Conservation (phyloP, 2,113 vertebrate genomes). For the Tetraodon nigroviridis region DNA sequence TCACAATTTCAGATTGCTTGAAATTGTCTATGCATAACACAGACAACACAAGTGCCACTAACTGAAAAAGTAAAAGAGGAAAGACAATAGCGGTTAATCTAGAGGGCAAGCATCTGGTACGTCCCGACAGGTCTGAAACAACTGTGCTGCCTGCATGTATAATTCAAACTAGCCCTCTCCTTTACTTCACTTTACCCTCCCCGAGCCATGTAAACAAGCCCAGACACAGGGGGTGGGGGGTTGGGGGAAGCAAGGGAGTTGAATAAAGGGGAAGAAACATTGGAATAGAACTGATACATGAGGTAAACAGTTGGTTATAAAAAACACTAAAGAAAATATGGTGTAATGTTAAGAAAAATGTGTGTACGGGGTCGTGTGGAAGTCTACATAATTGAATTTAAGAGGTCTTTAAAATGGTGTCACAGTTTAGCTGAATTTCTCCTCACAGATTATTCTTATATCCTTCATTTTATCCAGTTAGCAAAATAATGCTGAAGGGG, state of each 20-base stretch:
- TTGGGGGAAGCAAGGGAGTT: slow-evolving; percentile 17
- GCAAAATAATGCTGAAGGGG: slow-evolving; percentile 24
- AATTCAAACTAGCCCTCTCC: slow-evolving; percentile 58
- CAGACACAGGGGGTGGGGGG: slow-evolving; percentile 44
- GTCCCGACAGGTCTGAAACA: slow-evolving; percentile 48
- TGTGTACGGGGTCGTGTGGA: slow-evolving; percentile 1
- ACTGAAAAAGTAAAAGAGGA: slow-evolving; percentile 31
- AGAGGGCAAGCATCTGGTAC: slow-evolving; percentile 66
- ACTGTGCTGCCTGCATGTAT: slow-evolving; percentile 61
- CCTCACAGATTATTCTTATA: slow-evolving; percentile 6
- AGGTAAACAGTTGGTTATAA: slow-evolving; percentile 14
- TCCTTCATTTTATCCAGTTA: slow-evolving; percentile 32
- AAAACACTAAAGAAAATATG: slow-evolving; percentile 3
- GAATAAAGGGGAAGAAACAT: slow-evolving; percentile 17
- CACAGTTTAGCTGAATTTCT: slow-evolving; percentile 46
- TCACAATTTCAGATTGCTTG: no score
- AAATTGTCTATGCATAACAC: slow-evolving; percentile 16
- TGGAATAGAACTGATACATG: slow-evolving; percentile 24
- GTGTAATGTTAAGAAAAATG: slow-evolving; percentile 22
- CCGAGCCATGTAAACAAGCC: slow-evolving; percentile 67
- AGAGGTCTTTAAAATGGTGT: slow-evolving; percentile 44
- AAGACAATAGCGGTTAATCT: slow-evolving; percentile 50
- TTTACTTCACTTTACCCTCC: slow-evolving; percentile 43
- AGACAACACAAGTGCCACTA: slow-evolving; percentile 21
- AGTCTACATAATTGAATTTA: not conserved